Evolutionary conservation across 2,797 vertebrate species (phyloP), one percentile per base, ranked within the genome.

Genomic region (Propithecus perrieri): DNA sequence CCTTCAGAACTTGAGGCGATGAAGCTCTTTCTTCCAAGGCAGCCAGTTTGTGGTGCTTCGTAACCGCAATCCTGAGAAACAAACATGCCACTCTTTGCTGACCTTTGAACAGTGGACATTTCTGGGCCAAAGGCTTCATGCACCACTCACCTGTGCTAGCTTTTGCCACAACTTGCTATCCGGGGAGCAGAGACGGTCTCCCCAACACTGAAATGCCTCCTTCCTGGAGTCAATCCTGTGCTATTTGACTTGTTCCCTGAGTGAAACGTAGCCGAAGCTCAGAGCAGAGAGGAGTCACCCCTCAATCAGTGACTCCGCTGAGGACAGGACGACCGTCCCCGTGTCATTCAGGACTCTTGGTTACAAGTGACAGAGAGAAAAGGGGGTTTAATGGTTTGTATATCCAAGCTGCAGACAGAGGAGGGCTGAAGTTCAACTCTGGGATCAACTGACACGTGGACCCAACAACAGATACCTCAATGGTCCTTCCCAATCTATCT

Each of bases 401-500:
- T 4, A 11, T 76, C 33, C 24, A 61, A 35, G 11, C 46, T 65
- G 59, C 46, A 41, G 74, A 9, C 0, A 5, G 24, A 38, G 59
- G 12, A 65, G 46, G 4, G 22, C 65, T 57, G 35, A 22, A 28
- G 14, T 33, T 17, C 1, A 0, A 2, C 41, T 28, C 57, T 20
- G n/a, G 53, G 28, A 2, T 30, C 17, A 8, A 7, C 48, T 24
- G 35, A 43, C 10, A 28, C 38, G 1, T 5, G 8, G 33, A 15
- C 72, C 8, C 41, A 7, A 18, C 4, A 4, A 26, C 55, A 75
- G 85, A 20, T 11, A 9, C 33, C 22, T 22, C 65, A 9, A 0
- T 10, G 33, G 0, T 46, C 15, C 33, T 24, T 8, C 20, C 17
- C 9, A 0, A 1, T 14, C n/a, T 11, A 1, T 30, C 86, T 18